phyloP scores from a whole-genome alignment of 2,888 invertebrate genomes.

The Parnassius apollo region DNA sequence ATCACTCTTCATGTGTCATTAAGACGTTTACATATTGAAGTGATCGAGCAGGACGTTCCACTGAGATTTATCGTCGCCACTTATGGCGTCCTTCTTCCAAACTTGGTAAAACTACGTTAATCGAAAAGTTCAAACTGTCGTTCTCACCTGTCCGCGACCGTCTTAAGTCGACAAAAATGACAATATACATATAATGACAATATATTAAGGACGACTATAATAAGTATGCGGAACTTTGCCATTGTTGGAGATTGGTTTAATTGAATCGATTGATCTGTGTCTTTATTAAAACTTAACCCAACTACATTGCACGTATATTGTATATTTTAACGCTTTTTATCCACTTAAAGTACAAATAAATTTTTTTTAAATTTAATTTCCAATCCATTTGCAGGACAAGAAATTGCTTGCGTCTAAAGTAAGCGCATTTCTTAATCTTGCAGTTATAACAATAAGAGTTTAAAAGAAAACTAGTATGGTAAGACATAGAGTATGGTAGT shows the following conservation, averaged over 20 bases:
- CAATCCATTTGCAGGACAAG: too few relatives aligned
- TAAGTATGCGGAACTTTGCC: slow-evolving; percentile 22
- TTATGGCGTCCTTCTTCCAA: slow-evolving; percentile 17
- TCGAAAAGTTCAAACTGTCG: slow-evolving; percentile 23
- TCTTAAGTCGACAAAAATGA: slow-evolving; percentile 19
- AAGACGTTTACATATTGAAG: slow-evolving; percentile 29
- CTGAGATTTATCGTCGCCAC: slow-evolving; percentile 26
- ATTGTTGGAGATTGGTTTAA: slow-evolving; percentile 14
- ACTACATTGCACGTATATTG: neutral
- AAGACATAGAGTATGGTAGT: too few relatives aligned
- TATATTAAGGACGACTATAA: slow-evolving; percentile 18
- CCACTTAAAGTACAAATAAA: too few relatives aligned
- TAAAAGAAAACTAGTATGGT: too few relatives aligned
- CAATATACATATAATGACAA: neutral
- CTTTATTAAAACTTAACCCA: slow-evolving; percentile 19
- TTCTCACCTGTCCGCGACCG: slow-evolving; percentile 9
- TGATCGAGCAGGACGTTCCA: slow-evolving; percentile 15
- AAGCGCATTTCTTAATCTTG: too few relatives aligned
- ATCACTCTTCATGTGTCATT: slow-evolving; percentile 31
- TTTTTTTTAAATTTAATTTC: too few relatives aligned
- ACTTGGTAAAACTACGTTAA: slow-evolving; percentile 11
- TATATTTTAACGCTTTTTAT: too few relatives aligned
- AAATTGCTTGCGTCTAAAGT: too few relatives aligned
- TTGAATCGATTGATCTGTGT: slow-evolving; percentile 23
- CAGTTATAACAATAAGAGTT: too few relatives aligned